Base-by-base conservation (phyloP, 2,888 invertebrate species). In the Azorinus chamasolen region DNA sequence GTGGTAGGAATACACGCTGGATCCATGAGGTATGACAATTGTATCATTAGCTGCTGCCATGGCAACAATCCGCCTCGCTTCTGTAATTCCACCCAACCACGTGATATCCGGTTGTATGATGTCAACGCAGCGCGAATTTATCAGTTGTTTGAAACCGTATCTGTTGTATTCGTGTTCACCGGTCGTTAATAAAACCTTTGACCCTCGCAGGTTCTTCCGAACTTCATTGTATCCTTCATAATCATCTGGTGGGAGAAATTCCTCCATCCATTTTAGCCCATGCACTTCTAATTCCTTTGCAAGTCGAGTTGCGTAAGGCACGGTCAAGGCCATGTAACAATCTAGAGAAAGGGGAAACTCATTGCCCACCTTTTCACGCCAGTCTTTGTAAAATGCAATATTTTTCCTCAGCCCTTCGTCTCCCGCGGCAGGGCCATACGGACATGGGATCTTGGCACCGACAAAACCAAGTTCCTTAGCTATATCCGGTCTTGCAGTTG, bases 11-110 rank as follows among this genome's bases (percentile, higher is more conserved):
- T 91, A 92, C 5, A 91, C 88, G 48, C 91, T 91, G 22, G 91
- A 91, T 5, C 91, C 92, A 64, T 92, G 92, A 1, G 92, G 92
- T 39, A 92, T 89, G 10, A 91, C 88, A 37, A 90, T 63, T 1
- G 87, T 83, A 61, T 92, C 91, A 37, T 89, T 79, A 0, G 92
- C 89, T 6, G 91, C 87, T 43, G 91, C 92, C 89, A 91, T 88
- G 48, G 91, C 90, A 64, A 90, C 89, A 22, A 92, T 86, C 18
- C 90, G 72, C 39, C 88, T 82, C 22, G 91, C 91, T 72, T 92
- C 92, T 2, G 92, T 92, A 6, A 92, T 87, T 1, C 92, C 91
- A n/a, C 91, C 91, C 20, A 91, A 62, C 92, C 91, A 91, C n/a
- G 91, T 90, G 69, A 92, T 91, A 69, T 92, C 92, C 1, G 92